Conservation (phyloP, 2,888 invertebrate genomes). For the Anodontia alba region DNA sequence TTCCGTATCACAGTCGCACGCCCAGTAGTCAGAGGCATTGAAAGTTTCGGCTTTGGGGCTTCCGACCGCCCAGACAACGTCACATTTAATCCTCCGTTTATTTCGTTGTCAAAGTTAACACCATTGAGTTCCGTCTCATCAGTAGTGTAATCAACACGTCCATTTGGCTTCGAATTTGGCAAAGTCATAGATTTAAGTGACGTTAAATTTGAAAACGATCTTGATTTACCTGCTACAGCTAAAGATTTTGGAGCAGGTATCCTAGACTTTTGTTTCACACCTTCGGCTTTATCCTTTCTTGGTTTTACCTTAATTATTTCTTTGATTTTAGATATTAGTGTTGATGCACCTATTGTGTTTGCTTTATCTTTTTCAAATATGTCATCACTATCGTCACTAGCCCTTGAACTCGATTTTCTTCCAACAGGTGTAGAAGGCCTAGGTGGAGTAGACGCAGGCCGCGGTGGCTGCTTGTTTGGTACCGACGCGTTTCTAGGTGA, state of each 20-base stretch:
- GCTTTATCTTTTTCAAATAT: slow-evolving; percentile 34
- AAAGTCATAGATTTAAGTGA: slow-evolving; percentile 29
- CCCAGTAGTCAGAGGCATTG: slow-evolving; percentile 78
- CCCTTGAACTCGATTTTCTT: slow-evolving; percentile 28
- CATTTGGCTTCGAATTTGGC: slow-evolving; percentile 35
- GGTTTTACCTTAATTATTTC: slow-evolving; percentile 76
- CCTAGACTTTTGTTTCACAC: slow-evolving; percentile 61
- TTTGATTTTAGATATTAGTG: slow-evolving; percentile 73
- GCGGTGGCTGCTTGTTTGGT: slow-evolving; percentile 23
- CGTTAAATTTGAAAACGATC: slow-evolving; percentile 67
- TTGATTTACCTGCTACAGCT: slow-evolving; percentile 63
- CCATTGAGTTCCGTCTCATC: slow-evolving; percentile 43
- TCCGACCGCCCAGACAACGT: slow-evolving; percentile 64
- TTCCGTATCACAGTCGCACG: slow-evolving; percentile 73
- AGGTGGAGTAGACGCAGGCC: slow-evolving; percentile 58
- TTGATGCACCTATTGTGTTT: slow-evolving; percentile 35
- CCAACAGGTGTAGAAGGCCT: slow-evolving; percentile 57
- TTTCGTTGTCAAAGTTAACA: slow-evolving; percentile 55
- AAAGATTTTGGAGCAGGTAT: slow-evolving; percentile 75
- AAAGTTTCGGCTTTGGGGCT: slow-evolving; percentile 73
- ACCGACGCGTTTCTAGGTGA: slow-evolving; percentile 18
- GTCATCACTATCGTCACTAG: slow-evolving; percentile 42
- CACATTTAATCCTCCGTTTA: slow-evolving; percentile 50
- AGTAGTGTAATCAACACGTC: slow-evolving; percentile 18
- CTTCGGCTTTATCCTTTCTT: slow-evolving; percentile 67